phyloP scores from a whole-genome alignment of 2,888 invertebrate species.

The Halictus ligatus region DNA sequence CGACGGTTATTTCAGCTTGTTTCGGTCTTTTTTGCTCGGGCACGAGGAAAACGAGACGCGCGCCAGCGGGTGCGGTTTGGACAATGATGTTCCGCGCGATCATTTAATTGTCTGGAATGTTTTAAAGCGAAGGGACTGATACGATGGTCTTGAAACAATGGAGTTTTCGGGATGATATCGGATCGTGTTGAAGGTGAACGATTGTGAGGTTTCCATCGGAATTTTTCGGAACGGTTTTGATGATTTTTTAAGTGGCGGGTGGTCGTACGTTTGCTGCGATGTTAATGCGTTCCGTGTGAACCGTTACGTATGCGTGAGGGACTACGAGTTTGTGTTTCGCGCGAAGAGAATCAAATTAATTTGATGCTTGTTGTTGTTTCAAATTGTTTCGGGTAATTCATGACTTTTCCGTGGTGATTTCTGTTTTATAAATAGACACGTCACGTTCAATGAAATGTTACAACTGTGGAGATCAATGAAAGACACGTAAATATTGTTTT shows the following conservation, averaged over 20 bases:
- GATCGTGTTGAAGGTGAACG: not conserved
- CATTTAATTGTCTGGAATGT: not conserved
- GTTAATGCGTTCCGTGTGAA: not conserved
- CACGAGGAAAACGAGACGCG: not conserved
- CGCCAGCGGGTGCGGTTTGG: not conserved
- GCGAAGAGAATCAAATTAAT: not conserved
- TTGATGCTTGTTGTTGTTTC: not conserved
- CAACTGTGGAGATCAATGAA: no score
- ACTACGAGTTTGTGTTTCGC: not conserved
- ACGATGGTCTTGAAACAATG: not conserved
- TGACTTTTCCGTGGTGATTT: not conserved
- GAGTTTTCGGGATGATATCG: not conserved
- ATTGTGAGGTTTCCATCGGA: not conserved
- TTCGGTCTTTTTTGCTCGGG: rapidly evolving
- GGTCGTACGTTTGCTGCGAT: not conserved
- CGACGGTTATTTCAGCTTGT: not conserved
- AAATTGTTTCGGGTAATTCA: not conserved
- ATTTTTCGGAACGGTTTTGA: not conserved
- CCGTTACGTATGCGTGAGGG: not conserved
- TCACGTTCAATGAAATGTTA: no score
- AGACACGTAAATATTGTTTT: no score
- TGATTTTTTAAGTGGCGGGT: not conserved
- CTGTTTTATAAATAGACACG: not conserved
- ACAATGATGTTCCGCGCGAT: conserved; percentile 4
- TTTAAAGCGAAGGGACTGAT: not conserved